Percentiles rank a stretch among this genome's conserved stretches.
Conservation (phyloP, 1,140 invertebrate genomes). For the Paramacrobiotus metropolitanus region DNA sequence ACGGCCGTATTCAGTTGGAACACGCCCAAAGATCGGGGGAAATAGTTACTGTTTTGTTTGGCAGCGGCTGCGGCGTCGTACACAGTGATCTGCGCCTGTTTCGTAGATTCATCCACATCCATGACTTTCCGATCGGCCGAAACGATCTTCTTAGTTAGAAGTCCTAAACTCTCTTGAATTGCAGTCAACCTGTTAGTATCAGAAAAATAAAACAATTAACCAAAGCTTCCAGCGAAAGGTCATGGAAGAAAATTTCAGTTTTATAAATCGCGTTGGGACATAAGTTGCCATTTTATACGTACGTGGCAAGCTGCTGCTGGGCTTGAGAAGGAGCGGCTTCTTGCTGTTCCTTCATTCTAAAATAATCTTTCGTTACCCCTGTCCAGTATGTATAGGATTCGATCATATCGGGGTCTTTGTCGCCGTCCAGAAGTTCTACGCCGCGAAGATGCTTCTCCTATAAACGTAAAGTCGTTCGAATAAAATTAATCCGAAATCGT, state of each 20-base stretch:
- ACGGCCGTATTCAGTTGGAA: no score
- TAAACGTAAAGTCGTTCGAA: no score
- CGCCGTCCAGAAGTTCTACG: no score
- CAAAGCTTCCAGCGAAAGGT: no score
- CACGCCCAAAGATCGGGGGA: no score
- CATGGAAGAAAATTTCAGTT: no score
- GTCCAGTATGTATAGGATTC: not conserved
- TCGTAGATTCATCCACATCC: not conserved
- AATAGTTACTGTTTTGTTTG: not conserved
- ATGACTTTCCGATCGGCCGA: not conserved
- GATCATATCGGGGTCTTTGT: no score
- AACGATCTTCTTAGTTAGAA: not conserved
- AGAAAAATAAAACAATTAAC: no score
- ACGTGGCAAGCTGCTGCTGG: not conserved
- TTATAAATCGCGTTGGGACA: no score
- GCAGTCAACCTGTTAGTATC: not conserved
- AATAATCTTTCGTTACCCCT: not conserved
- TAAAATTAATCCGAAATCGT: no score
- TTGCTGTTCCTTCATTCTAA: not conserved
- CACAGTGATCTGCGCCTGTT: not conserved
- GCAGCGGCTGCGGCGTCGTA: not conserved
- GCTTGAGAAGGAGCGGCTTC: not conserved
- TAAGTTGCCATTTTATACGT: not conserved
- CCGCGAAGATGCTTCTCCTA: no score
- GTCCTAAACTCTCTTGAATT: not conserved